Conservation (phyloP, 2,113 vertebrate genomes). For the Melanerpes aurifrons region DNA sequence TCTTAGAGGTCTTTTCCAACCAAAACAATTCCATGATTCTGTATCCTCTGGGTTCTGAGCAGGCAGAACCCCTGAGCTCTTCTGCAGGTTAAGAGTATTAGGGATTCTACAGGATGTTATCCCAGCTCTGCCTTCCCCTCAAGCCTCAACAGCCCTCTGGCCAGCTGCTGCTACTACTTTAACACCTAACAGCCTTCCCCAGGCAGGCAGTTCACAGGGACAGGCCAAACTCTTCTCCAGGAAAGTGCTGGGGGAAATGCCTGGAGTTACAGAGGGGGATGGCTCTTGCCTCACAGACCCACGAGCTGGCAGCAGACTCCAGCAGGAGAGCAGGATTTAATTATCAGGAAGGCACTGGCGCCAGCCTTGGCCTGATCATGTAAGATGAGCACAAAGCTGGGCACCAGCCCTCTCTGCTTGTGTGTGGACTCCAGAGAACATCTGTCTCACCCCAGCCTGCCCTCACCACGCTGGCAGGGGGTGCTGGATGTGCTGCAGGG, state of each 20-base stretch:
- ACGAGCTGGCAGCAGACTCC: not conserved
- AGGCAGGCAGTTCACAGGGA: not conserved
- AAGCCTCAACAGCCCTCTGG: not conserved
- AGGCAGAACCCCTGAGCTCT: too few species aligned
- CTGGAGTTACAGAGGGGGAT: not conserved
- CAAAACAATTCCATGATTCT: too few species aligned
- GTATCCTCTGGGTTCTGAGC: too few species aligned
- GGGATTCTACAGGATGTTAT: not conserved
- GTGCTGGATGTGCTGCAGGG: accelerated
- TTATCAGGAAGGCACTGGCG: not conserved
- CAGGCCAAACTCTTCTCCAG: not conserved
- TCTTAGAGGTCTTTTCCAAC: too few species aligned
- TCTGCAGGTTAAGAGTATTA: too few species aligned
- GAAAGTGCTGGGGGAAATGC: not conserved
- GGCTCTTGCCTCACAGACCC: not conserved
- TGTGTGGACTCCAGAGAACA: not conserved
- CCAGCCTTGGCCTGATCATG: not conserved
- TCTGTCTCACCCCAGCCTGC: not conserved
- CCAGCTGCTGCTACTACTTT: not conserved
- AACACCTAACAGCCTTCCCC: not conserved
- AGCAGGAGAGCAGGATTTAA: not conserved
- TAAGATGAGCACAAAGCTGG: not conserved
- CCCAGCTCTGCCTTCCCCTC: not conserved
- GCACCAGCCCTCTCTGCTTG: not conserved
- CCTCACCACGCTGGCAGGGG: accelerated